These are phyloP conservation scores for Lasaia peninsularis DNA, from an alignment of 1,140 invertebrate species.

Conservation along the genomic window DNA sequence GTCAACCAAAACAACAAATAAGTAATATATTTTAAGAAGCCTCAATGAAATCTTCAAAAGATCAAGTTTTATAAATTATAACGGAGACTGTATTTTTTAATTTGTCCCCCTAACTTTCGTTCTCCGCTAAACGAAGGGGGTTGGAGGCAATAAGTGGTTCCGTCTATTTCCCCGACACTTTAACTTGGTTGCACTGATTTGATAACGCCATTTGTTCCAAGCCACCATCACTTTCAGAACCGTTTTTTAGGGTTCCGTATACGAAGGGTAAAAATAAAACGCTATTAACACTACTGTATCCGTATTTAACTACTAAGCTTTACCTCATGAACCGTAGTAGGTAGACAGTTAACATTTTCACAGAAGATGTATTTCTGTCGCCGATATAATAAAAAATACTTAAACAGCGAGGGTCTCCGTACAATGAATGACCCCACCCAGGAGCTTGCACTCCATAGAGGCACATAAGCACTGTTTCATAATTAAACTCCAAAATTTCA, in stretches of 20 bases:
- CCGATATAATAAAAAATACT: too few species aligned
- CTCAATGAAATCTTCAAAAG: not conserved
- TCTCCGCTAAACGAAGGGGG: slow-evolving; percentile 18
- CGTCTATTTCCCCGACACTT: slow-evolving; percentile 68
- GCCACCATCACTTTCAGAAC: slow-evolving; percentile 48
- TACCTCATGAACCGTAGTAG: too few species aligned
- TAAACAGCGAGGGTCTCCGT: too few species aligned
- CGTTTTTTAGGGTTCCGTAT: slow-evolving; percentile 37
- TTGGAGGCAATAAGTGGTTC: slow-evolving; percentile 62
- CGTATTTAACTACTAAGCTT: too few species aligned
- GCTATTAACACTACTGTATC: too few species aligned
- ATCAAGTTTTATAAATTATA: not conserved
- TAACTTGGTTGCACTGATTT: slow-evolving; percentile 71
- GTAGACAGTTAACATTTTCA: too few species aligned
- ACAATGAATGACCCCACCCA: too few species aligned
- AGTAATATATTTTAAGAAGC: not conserved
- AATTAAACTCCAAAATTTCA: too few species aligned
- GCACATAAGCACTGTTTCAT: too few species aligned
- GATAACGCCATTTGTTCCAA: slow-evolving; percentile 71
- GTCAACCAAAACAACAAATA: not conserved
- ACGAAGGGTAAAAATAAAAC: too few species aligned
- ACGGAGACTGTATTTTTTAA: slow-evolving; percentile 24
- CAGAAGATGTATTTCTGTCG: too few species aligned
- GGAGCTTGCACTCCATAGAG: too few species aligned
- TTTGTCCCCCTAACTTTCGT: slow-evolving; percentile 22